Conservation (phyloP, 2,113 vertebrate species). For the Antigone vipio region DNA sequence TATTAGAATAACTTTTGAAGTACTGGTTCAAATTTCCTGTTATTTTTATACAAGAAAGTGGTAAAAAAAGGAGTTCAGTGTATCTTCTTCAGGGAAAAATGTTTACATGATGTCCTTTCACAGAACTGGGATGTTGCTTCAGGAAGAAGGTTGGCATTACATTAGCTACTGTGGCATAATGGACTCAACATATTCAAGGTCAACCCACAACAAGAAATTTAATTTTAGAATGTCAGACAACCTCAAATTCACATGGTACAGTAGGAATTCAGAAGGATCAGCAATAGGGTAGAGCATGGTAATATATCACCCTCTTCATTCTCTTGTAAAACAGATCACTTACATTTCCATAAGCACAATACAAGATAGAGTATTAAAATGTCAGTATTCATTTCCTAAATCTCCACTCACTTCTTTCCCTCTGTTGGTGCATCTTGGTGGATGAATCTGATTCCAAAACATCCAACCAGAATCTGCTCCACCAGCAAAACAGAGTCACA, state of each 20-base stretch:
- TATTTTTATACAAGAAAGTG: neutral
- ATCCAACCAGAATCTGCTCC: neutral
- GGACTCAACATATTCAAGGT: neutral
- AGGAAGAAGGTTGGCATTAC: neutral
- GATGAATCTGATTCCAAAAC: neutral
- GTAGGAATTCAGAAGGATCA: neutral
- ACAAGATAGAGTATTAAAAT: neutral
- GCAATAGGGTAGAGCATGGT: neutral
- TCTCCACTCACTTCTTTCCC: neutral
- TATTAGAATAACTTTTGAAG: neutral
- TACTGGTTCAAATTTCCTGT: neutral
- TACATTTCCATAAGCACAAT: neutral
- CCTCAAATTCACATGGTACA: neutral
- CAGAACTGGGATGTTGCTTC: neutral
- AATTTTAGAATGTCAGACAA: neutral
- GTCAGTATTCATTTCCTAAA: neutral
- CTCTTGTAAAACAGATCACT: neutral
- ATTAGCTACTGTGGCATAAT: neutral
- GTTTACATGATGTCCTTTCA: neutral
- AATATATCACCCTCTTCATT: neutral
- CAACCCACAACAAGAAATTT: neutral
- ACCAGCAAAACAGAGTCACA: neutral
- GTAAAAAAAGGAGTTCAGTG: neutral
- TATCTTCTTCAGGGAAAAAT: neutral
- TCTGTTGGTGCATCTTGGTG: neutral